Percentiles rank a stretch among this genome's conserved stretches.
These are phyloP conservation scores for Calephelis virginiensis DNA, from an alignment of 1,140 invertebrate species.

Conservation along the genomic window DNA sequence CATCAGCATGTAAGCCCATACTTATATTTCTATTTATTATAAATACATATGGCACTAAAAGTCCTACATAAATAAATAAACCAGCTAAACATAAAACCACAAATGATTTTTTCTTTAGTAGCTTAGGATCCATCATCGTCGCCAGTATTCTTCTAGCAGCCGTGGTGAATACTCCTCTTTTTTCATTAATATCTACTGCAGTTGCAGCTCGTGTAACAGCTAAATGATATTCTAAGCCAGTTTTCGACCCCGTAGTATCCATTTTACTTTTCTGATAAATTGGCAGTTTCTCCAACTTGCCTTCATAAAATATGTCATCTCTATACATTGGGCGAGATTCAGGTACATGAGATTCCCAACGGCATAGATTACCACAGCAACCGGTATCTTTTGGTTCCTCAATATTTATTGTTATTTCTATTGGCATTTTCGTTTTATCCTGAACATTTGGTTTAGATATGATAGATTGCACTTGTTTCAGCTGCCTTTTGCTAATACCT, in stretches of 20 bases:
- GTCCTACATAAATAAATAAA: constrained; percentile 57
- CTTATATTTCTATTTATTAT: constrained; percentile 47
- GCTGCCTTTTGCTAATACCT: constrained; percentile 53
- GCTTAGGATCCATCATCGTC: constrained; percentile 68
- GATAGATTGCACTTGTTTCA: constrained; percentile 66
- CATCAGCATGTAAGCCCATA: constrained; percentile 40
- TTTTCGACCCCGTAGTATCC: constrained; percentile 45
- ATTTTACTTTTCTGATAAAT: constrained; percentile 83
- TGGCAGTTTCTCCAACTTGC: constrained; percentile 86
- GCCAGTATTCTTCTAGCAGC: constrained; percentile 62
- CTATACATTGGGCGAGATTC: constrained; percentile 86
- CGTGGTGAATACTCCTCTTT: constrained; percentile 59
- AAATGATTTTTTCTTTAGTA: constrained; percentile 57
- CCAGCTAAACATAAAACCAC: constrained; percentile 49
- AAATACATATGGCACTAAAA: constrained; percentile 63
- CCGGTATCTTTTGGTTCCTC: constrained; percentile 42
- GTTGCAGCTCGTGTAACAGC: constrained; percentile 64
- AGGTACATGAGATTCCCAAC: constrained; percentile 57
- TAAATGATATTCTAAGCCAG: constrained; percentile 69
- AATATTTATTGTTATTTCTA: constrained; percentile 43
- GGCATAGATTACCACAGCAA: constrained; percentile 51
- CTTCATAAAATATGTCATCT: constrained; percentile 92
- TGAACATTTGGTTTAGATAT: constrained; percentile 59
- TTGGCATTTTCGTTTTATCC: constrained; percentile 42
- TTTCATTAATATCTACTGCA: constrained; percentile 56